Conservation (phyloP, 2,113 vertebrate species). For the Illadopsis cleaveri region DNA sequence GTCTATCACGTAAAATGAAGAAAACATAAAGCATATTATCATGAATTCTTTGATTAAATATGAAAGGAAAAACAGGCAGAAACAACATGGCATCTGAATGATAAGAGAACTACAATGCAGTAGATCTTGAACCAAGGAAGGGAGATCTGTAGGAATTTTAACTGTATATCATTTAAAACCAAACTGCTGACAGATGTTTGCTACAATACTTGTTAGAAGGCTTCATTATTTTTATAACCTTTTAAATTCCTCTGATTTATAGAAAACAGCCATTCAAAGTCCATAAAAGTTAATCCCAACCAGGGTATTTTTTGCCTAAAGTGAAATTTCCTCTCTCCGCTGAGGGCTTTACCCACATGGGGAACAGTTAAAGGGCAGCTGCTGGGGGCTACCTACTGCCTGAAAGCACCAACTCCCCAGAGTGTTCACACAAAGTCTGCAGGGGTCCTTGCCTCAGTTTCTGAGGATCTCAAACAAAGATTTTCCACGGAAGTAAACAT, state of each 20-base stretch:
- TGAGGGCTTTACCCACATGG: background rate
- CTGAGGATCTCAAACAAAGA: background rate
- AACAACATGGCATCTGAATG: background rate
- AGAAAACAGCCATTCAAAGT: conserved; percentile 47
- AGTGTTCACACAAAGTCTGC: background rate
- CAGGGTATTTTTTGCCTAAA: conserved; percentile 28
- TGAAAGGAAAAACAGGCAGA: background rate
- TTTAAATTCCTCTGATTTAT: conserved; percentile 62
- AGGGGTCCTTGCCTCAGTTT: background rate
- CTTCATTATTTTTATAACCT: conserved; percentile 60
- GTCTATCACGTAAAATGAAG: background rate
- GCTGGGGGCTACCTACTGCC: background rate
- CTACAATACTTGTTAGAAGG: conserved; percentile 35
- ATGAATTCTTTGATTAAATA: background rate
- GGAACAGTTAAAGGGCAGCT: background rate
- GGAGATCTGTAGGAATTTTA: conserved; percentile 29
- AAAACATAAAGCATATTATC: background rate
- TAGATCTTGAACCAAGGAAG: background rate
- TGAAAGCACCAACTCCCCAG: background rate
- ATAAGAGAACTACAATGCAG: background rate
- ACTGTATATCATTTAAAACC: background rate
- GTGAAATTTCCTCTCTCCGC: conserved; percentile 19
- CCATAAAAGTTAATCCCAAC: conserved; percentile 21
- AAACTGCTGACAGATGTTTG: conserved; percentile 31
- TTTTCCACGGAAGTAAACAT: background rate